Evolutionary conservation across 1,140 invertebrate species (phyloP).

Genomic region (Homarus americanus): DNA sequence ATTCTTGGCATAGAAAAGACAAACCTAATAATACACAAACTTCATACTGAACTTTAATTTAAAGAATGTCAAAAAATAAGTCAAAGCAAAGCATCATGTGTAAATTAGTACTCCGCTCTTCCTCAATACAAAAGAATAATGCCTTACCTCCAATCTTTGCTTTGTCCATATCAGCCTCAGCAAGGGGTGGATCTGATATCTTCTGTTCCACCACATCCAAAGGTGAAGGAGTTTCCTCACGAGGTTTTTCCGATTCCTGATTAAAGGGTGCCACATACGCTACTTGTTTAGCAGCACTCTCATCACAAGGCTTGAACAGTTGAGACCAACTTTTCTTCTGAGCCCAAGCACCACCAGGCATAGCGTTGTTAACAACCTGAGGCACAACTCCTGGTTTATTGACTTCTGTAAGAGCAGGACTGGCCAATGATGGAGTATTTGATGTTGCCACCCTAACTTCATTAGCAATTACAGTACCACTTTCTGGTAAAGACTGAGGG

Average conservation of each 20-base stretch:
- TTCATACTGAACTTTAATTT: no score
- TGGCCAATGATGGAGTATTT: not conserved
- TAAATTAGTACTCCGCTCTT: no score
- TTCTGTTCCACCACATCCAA: constrained; percentile 22
- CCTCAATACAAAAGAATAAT: not conserved
- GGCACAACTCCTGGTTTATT: constrained; percentile 11
- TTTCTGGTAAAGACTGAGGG: not conserved
- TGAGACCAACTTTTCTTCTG: constrained; percentile 69
- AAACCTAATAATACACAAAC: no score
- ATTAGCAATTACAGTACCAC: constrained; percentile 12
- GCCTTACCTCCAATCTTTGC: constrained; percentile 59
- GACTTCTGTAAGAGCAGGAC: constrained; percentile 20
- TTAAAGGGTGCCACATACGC: constrained; percentile 66
- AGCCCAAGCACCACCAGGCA: constrained; percentile 63
- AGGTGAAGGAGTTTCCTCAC: constrained; percentile 16
- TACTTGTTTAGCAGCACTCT: constrained; percentile 58
- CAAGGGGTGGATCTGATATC: constrained; percentile 15
- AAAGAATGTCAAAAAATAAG: no score
- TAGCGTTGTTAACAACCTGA: constrained; percentile 13
- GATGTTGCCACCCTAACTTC: constrained; percentile 2
- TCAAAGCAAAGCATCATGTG: no score
- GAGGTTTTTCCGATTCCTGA: constrained; percentile 48
- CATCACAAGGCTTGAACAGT: constrained; percentile 60
- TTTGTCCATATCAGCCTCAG: constrained; percentile 53
- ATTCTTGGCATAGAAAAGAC: no score